Conservation (phyloP, 2,888 invertebrate genomes). For the Galerucella pusilla region DNA sequence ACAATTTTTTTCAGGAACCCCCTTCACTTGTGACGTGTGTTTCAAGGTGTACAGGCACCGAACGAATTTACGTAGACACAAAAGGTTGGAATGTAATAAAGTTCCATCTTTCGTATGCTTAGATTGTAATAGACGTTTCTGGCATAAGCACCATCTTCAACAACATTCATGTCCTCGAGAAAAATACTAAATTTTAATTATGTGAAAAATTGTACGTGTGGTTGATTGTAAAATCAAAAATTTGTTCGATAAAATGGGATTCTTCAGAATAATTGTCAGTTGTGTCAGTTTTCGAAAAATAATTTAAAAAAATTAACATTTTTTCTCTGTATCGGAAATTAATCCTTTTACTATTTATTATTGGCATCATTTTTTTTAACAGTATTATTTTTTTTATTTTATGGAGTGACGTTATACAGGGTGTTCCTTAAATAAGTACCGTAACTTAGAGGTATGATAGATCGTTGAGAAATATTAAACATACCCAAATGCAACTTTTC, state of each 20-base stretch:
- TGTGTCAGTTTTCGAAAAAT: too few species aligned
- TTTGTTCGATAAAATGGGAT: background rate
- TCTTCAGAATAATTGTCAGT: too few species aligned
- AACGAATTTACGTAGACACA: conserved; percentile 51
- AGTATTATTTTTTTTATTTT: too few species aligned
- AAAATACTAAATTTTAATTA: background rate
- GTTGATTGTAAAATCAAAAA: background rate
- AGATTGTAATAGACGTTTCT: conserved; percentile 45
- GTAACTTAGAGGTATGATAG: too few species aligned
- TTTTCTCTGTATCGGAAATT: too few species aligned
- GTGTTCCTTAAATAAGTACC: too few species aligned
- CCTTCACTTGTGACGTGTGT: conserved; percentile 49
- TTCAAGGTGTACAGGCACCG: conserved; percentile 52
- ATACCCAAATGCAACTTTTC: too few species aligned
- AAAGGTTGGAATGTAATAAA: conserved; percentile 48
- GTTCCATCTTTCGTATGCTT: conserved; percentile 45
- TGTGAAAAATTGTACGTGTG: background rate
- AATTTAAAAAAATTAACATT: too few species aligned
- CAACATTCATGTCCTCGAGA: conserved; percentile 25
- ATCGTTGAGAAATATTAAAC: too few species aligned
- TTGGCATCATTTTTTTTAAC: too few species aligned
- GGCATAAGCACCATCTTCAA: conserved; percentile 40
- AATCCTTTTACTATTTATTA: too few species aligned
- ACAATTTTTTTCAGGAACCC: conserved; percentile 28
- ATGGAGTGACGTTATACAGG: too few species aligned